phyloP scores from a whole-genome alignment of 1,140 invertebrate species.

The Cyclargus thomasi region DNA sequence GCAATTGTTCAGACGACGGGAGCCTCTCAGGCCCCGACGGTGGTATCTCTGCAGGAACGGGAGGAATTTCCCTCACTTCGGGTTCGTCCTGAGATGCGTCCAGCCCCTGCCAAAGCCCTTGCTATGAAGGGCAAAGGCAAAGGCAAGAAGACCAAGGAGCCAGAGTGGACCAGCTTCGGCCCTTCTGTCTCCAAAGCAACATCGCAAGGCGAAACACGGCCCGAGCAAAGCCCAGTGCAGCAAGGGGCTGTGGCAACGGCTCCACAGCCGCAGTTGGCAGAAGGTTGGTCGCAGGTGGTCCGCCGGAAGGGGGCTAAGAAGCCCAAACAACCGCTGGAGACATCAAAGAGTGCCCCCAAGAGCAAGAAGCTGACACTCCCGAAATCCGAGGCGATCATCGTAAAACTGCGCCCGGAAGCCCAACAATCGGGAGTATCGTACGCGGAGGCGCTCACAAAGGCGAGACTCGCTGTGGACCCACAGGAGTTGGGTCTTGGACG shows the following conservation, averaged over 20 bases:
- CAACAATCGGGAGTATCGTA: not conserved
- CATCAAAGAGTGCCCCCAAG: not conserved
- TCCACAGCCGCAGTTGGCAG: not conserved
- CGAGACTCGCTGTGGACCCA: not conserved
- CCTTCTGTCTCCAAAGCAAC: too few species aligned
- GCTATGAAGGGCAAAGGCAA: not conserved
- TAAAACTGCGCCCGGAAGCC: not conserved
- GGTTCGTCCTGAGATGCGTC: not conserved
- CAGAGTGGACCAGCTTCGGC: too few species aligned
- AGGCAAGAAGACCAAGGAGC: not conserved
- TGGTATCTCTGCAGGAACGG: not conserved
- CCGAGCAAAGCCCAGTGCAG: too few species aligned
- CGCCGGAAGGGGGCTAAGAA: too few species aligned
- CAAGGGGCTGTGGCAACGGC: too few species aligned
- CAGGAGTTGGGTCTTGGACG: not conserved
- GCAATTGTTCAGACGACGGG: too few species aligned
- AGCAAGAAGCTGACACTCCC: not conserved
- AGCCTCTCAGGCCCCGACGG: not conserved
- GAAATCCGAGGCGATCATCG: not conserved
- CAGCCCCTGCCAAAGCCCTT: not conserved
- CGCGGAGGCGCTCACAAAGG: not conserved
- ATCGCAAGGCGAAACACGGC: too few species aligned
- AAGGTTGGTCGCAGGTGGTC: too few species aligned
- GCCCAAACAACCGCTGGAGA: too few species aligned
- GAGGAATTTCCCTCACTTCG: not conserved